Percentiles rank a stretch among this genome's conserved stretches.
Evolutionary conservation across 2,888 invertebrate genomes (phyloP).

Genomic region (Hypomecis atomaria): DNA sequence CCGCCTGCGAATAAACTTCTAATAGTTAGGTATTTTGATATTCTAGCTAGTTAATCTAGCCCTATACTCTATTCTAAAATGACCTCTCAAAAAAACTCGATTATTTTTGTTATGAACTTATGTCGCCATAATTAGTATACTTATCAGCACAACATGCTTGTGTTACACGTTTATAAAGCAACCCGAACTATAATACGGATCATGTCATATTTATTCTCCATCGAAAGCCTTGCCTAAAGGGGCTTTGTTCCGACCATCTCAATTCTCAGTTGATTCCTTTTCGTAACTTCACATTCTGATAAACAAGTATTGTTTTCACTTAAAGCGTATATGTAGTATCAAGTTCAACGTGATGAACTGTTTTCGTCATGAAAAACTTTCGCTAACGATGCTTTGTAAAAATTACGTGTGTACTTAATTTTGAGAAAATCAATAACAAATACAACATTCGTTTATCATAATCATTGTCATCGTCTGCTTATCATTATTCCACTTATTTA

Average conservation of each 20-base stretch:
- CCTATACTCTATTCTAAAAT: no score
- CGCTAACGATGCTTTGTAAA: not conserved
- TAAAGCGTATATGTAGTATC: not conserved
- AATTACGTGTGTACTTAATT: no score
- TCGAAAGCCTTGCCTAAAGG: slow-evolving; percentile 15
- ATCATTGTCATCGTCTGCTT: no score
- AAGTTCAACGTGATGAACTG: slow-evolving; percentile 3
- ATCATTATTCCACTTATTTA: no score
- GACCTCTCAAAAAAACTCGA: no score
- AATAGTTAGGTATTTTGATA: no score
- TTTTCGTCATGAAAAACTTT: slow-evolving; percentile 3
- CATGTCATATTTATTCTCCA: slow-evolving; percentile 21
- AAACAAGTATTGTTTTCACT: slow-evolving; percentile 18
- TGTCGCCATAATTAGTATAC: no score
- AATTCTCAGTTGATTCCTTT: slow-evolving; percentile 11
- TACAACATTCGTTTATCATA: no score
- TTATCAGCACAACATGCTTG: not conserved
- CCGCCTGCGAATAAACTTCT: no score
- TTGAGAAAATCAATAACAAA: no score
- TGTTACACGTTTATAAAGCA: slow-evolving; percentile 12
- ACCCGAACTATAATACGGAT: slow-evolving; percentile 13
- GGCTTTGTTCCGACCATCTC: slow-evolving; percentile 17
- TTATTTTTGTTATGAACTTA: no score
- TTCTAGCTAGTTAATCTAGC: no score
- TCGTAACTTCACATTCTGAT: slow-evolving; percentile 16